Base-by-base conservation (phyloP, 2,113 vertebrate genomes). In the Australoheros scitulus region DNA sequence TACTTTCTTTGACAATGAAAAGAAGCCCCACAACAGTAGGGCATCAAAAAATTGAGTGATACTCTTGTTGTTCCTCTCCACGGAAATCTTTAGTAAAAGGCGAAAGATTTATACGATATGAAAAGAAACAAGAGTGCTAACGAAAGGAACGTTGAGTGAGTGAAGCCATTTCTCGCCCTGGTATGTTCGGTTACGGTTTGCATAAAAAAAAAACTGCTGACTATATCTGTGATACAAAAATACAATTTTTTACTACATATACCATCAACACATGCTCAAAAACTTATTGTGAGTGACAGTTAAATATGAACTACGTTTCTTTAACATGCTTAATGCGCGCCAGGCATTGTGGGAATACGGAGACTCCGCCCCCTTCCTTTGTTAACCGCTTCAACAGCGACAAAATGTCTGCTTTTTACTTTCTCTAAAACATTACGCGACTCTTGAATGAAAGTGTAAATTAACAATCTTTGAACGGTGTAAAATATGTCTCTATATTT, bases 61-160 rank as follows among this genome's bases (percentile, higher is more conserved):
- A 91, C 88, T 93, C 88, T 90, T 91, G 18, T 20, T 83, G 81
- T 64, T 85, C 70, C 87, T 58, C 87, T 86, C 90, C 92, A 92
- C 89, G 88, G 90, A 93, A 91, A 92, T 91, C 91, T 92, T 93
- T 92, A 93, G 92, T 92, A 89, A 91, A 89, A 89, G 86, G 88
- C 90, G 79, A 91, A 91, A 91, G 64, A 91, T 84, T 91, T 89
- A 77, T 91, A n/a, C 82, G 83, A 52, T 87, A 43, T 91, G 83
- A 88, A 86, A 29, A 52, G 84, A 91, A 90, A 50, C 83, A 87
- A 88, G 81, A 91, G 83, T 8, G 65, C 22, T 47, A 34, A 3
- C 1, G 32, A 34, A 0, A 34, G 0, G 0, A 0, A 1, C 0
- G 0, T 1, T 1, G 8, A 8, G 1, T 1, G 1, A 1, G 5